phyloP scores from a whole-genome alignment of 1,140 invertebrate genomes.

The Drosophila pallidifrons region DNA sequence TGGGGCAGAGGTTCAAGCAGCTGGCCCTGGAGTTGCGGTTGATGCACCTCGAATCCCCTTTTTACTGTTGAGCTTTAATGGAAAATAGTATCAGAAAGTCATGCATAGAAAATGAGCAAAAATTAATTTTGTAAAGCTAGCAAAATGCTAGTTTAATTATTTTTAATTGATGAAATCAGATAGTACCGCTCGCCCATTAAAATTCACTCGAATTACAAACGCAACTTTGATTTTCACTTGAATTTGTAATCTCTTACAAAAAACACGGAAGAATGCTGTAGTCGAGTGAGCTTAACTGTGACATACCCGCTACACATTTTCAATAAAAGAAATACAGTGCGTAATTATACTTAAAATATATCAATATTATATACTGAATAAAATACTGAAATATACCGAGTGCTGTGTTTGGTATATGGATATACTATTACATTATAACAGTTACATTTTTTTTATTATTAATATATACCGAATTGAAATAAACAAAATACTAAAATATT shows the following conservation, averaged over 20 bases:
- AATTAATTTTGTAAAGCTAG: conserved; percentile 59
- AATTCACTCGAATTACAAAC: conserved; percentile 2
- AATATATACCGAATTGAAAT: background rate
- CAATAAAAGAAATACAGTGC: no score
- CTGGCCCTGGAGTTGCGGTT: background rate
- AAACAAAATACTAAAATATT: background rate
- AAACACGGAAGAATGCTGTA: background rate
- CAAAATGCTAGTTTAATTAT: conserved; percentile 59
- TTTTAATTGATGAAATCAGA: conserved; percentile 57
- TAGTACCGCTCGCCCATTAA: background rate
- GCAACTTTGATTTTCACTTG: conserved; percentile 13
- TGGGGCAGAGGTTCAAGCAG: background rate
- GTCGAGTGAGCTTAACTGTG: no score
- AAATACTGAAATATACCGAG: no score
- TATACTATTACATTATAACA: no score
- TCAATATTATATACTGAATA: no score
- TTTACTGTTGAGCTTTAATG: conserved; percentile 18
- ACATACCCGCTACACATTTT: no score
- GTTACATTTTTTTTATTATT: no score
- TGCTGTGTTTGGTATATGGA: no score
- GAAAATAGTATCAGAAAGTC: conserved; percentile 26
- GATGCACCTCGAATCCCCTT: background rate
- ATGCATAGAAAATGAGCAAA: conserved; percentile 63
- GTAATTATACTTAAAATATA: no score
- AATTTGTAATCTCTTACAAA: conserved; percentile 6